These are phyloP conservation scores for Agrochola macilenta DNA, from an alignment of 2,888 invertebrate genomes.

Conservation along the genomic window DNA sequence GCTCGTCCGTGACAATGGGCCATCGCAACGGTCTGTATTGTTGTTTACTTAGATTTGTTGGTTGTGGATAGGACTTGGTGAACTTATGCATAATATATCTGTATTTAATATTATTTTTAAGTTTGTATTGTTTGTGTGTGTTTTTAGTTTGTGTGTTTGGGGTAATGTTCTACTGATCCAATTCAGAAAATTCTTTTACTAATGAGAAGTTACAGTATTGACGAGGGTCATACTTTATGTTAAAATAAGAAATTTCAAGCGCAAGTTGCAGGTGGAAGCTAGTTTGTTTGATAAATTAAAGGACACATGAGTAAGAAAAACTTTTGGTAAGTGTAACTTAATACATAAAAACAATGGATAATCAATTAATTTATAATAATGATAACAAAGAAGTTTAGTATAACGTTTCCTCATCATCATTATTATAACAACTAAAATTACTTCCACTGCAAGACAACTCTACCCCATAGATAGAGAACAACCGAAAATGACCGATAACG, in stretches of 20 bases:
- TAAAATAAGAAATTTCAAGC: too few relatives aligned
- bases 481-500: too few relatives aligned
- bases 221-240: too few relatives aligned
- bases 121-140: too few relatives aligned
- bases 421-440: neutral
- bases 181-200: too few relatives aligned
- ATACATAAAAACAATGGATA: neutral
- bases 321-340: neutral
- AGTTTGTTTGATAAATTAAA: neutral
- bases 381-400: neutral
- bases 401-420: neutral
- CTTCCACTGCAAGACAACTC: neutral
- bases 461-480: too few relatives aligned
- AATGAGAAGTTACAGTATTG: too few relatives aligned
- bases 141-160: too few relatives aligned
- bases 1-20: constrained; percentile 69
- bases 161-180: too few relatives aligned
- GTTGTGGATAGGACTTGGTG: constrained; percentile 43
- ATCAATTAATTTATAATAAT: too few relatives aligned
- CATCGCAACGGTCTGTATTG: constrained; percentile 58
- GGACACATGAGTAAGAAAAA: neutral
- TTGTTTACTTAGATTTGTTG: constrained; percentile 50
- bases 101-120: too few relatives aligned
- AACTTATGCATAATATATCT: neutral
- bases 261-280: too few relatives aligned